Evolutionary conservation across 2,797 vertebrate species (phyloP).

Genomic region (Thunnus albacares): DNA sequence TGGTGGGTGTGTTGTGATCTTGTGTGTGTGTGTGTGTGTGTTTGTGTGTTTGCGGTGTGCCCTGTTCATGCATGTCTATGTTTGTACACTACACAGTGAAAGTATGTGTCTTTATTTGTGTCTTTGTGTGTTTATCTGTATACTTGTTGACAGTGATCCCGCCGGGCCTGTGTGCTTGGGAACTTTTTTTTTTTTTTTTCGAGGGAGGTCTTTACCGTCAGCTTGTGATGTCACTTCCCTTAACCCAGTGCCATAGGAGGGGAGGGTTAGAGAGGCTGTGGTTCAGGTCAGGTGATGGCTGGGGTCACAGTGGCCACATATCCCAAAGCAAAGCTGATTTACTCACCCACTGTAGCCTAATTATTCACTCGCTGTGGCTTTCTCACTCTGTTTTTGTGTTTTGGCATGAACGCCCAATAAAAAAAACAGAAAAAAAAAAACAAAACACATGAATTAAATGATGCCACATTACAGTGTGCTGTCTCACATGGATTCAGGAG

Average conservation of each 20-base stretch:
- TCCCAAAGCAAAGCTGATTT: slow-evolving; percentile 44
- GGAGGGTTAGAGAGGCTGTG: slow-evolving; percentile 1
- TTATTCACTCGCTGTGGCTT: slow-evolving; percentile 44
- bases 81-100: slow-evolving; percentile 76
- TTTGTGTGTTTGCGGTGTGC: slow-evolving; percentile 64
- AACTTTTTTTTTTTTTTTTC: slow-evolving; percentile 15
- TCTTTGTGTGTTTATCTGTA: slow-evolving; percentile 53
- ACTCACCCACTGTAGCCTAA: slow-evolving; percentile 26
- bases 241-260: slow-evolving; percentile 10
- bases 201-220: slow-evolving; percentile 43
- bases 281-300: slow-evolving; percentile 38
- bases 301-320: slow-evolving; percentile 29
- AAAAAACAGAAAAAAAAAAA: not conserved
- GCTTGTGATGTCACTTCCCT: slow-evolving; percentile 67
- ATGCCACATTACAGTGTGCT: slow-evolving; percentile 41
- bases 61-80: slow-evolving; percentile 78
- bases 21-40: slow-evolving; percentile 50
- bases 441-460: slow-evolving; percentile 28
- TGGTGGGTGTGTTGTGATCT: slow-evolving; percentile 63
- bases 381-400: not conserved
- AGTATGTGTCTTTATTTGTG: slow-evolving; percentile 72
- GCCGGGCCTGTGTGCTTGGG: slow-evolving; percentile 24
- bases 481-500: slow-evolving; percentile 48
- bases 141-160: slow-evolving; percentile 51
- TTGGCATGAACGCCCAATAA: slow-evolving; percentile 20